Conservation (phyloP, 2,888 invertebrate genomes). For the Synanthedon andrenaeformis region DNA sequence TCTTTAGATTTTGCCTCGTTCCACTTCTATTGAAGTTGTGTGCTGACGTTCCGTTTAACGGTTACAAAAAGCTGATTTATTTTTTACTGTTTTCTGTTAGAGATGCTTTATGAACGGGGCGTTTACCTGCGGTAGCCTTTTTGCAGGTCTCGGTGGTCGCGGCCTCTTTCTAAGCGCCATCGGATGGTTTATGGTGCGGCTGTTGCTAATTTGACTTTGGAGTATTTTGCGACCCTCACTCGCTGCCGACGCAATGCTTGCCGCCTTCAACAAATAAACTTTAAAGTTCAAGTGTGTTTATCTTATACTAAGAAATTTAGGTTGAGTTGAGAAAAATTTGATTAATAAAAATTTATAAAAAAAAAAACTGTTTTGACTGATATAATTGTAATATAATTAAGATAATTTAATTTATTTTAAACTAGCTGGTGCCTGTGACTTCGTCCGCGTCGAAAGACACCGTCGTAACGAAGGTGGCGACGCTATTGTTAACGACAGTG, state of each 20-base stretch:
- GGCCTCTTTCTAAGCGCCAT: slow-evolving; percentile 56
- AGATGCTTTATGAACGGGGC: neutral
- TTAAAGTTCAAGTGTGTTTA: too few species aligned
- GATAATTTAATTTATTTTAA: neutral
- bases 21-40: neutral
- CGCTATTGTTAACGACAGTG: too few species aligned
- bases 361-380: neutral
- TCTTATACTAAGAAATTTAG: too few species aligned
- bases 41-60: neutral
- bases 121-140: slow-evolving; percentile 69
- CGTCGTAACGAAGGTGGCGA: too few species aligned
- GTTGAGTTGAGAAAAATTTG: too few species aligned
- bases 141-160: slow-evolving; percentile 45
- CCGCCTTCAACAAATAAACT: slow-evolving; percentile 38
- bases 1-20: neutral
- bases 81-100: neutral
- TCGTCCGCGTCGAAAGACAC: too few species aligned
- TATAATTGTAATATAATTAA: neutral
- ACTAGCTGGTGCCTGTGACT: too few species aligned
- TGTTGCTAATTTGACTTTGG: slow-evolving; percentile 55
- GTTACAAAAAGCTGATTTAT: neutral
- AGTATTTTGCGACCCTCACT: slow-evolving; percentile 60
- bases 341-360: too few species aligned
- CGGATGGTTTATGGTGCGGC: slow-evolving; percentile 56
- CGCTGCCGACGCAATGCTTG: slow-evolving; percentile 70